Percentiles rank a stretch among this genome's conserved stretches.
These are phyloP conservation scores for Apotomis betuletana DNA, from an alignment of 2,888 invertebrate genomes.

Conservation along the genomic window DNA sequence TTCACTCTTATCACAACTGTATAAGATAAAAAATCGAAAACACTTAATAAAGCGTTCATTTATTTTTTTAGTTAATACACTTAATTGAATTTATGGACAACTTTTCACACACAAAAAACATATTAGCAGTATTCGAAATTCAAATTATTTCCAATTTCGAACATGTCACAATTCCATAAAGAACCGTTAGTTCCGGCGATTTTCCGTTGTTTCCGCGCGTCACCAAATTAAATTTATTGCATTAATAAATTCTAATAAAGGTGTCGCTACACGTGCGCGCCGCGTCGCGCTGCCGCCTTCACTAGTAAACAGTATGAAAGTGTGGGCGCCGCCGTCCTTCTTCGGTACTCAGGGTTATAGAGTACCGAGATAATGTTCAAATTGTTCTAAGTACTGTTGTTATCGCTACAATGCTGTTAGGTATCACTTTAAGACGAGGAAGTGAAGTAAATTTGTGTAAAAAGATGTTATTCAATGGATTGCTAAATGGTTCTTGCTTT, in stretches of 20 bases:
- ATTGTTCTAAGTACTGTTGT: conserved; percentile 30
- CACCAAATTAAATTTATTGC: conserved; percentile 28
- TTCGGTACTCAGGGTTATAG: conserved; percentile 37
- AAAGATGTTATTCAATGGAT: neutral
- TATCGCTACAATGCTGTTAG: conserved; percentile 14
- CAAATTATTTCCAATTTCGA: conserved; percentile 5
- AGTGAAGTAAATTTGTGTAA: neutral
- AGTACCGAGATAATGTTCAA: conserved; percentile 33
- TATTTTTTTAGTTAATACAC: conserved; percentile 2
- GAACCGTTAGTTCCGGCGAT: neutral
- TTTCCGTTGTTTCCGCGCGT: conserved; percentile 2
- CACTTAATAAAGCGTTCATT: neutral
- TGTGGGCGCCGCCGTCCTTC: conserved; percentile 38
- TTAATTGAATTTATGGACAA: conserved; percentile 25
- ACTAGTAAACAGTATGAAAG: conserved; percentile 39
- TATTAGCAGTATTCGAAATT: conserved; percentile 1
- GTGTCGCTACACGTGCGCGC: conserved; percentile 26
- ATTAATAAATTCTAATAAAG: conserved; percentile 36
- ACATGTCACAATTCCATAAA: neutral
- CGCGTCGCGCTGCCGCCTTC: conserved; percentile 27
- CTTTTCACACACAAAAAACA: neutral
- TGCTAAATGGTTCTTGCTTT: conserved; percentile 1
- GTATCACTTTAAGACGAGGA: conserved; percentile 6
- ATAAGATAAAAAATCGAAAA: neutral
- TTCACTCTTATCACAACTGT: conserved; percentile 3